Base-by-base conservation (phyloP, 1,140 invertebrate genomes). In the Melipona quadrifasciata region DNA sequence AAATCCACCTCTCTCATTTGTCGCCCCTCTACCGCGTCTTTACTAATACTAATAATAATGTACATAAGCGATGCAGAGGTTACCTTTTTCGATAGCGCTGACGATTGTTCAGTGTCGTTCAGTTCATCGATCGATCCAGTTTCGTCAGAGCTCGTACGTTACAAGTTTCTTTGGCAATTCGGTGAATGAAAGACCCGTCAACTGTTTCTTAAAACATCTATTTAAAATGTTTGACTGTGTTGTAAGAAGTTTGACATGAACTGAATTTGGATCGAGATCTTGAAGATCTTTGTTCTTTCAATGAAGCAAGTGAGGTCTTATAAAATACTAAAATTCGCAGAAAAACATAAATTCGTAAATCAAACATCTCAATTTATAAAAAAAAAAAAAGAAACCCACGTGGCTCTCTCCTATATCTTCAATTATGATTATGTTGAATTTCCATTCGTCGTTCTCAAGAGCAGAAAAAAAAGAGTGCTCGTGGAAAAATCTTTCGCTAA, bases 51-150 rank as follows among this genome's bases (percentile, higher is more conserved):
- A n/a, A n/a, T n/a, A 31, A 31, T 2, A 31, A 31, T 31, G 19
- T 3, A 21, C 61, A 24, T n/a, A 21, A 27, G 53, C 17, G 3
- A 39, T 21, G 21, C 34, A 53, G 39, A 77, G 34, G 53, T 39
- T 78, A 83, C 82, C 82, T 83, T 83, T 67, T 17, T 0, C 34
- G 53, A 27, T n/a, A 77, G 39, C 74, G 65, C 55, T 51, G 73
- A 6, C 61, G 27, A 53, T 57, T 47, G 27, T 47, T 73, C 77
- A 84, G 82, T 84, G 19, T 55, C 77, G 3, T 31, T 1, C 68
- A n/a, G 21, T 47, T 70, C 51, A 55, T 27, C 47, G 68, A 39
- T 27, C 47, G 57, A 6, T 55, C 68, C 3, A 65, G 68, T 51
- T 0, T 71, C 82, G 55, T 12, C 0, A 14, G n/a, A n/a, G 1